These are phyloP conservation scores for Brachypalpus laphriformis DNA, from an alignment of 2,888 invertebrate genomes.

Conservation along the genomic window DNA sequence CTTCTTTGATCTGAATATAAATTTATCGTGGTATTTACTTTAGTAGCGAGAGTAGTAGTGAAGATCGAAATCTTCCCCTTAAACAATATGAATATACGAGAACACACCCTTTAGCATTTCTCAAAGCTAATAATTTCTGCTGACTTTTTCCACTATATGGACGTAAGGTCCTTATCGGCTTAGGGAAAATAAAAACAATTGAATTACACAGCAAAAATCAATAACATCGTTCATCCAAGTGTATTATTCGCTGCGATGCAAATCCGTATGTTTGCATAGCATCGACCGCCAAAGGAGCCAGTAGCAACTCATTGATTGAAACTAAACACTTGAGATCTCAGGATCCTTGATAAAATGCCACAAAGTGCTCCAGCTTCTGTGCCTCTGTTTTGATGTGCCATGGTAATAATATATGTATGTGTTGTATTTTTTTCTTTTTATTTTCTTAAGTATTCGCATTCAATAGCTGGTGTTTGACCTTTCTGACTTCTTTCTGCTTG, in stretches of 20 bases:
- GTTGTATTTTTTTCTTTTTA: slow-evolving; percentile 17
- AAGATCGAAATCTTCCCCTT: background rate
- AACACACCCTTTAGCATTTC: background rate
- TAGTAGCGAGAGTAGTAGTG: too few species aligned
- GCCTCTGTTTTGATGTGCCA: slow-evolving; percentile 13
- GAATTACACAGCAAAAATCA: slow-evolving; percentile 12
- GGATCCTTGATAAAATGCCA: slow-evolving; percentile 55
- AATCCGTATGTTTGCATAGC: slow-evolving; percentile 21
- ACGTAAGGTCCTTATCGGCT: background rate
- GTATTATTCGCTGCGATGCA: slow-evolving; percentile 7
- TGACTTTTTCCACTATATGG: background rate
- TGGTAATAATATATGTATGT: background rate
- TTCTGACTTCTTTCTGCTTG: slow-evolving; percentile 39
- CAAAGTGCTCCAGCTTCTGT: slow-evolving; percentile 38
- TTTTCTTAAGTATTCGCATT: slow-evolving; percentile 45
- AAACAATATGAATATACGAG: background rate
- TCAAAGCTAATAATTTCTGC: background rate
- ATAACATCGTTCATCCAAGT: slow-evolving; percentile 16
- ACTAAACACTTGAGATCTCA: slow-evolving; percentile 43
- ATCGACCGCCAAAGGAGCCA: slow-evolving; percentile 23
- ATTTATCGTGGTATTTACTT: too few species aligned
- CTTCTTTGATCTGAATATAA: too few species aligned
- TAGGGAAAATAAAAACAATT: background rate
- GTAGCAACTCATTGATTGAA: slow-evolving; percentile 57
- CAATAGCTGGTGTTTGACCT: slow-evolving; percentile 71